Evolutionary conservation across 2,113 vertebrate species (phyloP), one percentile per base, ranked within the genome.

Genomic region (Gavia stellata): DNA sequence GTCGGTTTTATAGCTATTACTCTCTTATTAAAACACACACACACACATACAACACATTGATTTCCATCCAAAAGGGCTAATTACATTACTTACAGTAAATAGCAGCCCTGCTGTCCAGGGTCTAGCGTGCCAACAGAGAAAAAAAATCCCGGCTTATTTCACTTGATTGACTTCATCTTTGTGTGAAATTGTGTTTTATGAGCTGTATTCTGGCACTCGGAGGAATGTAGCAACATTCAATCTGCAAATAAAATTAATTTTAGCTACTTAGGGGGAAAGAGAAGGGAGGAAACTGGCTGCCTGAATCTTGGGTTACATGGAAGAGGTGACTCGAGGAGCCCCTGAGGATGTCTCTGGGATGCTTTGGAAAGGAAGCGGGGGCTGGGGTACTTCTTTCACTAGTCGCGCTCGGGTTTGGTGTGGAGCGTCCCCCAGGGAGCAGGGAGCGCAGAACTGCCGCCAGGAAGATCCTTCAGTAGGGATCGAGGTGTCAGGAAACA

Each of bases 41-140:
- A 92, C 90, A 92, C 70, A 81, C 81, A 96, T 38, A 83, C 87
- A 92, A 92, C 97, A 82, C 95, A 93, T 88, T 97, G 97, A 97
- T 96, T 97, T 96, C 84, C 91, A 88, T 98, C 97, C 97, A 98
- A 98, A 98, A 96, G 96, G 97, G 97, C 97, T 98, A 98, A 98
- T 98, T 98, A 97, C 96, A 96, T 98, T 97, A 98, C 97, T 98
- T 97, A 98, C 97, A 98, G 98, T 97, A 97, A 98, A 98, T 97
- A 98, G 97, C 97, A 96, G 96, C 92, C 98, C 97, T 97, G 98
- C 97, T 98, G 98, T 96, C 97, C 96, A 82, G 96, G 92, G 74
- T 97, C 93, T 96, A 94, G 82, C 91, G 92, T 96, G 97, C 97
- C 97, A 98, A 97, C 95, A 90, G 66, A 72, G 94, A 88, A 91